phyloP scores from a whole-genome alignment of 2,888 invertebrate species.

The Drosophila mimica region DNA sequence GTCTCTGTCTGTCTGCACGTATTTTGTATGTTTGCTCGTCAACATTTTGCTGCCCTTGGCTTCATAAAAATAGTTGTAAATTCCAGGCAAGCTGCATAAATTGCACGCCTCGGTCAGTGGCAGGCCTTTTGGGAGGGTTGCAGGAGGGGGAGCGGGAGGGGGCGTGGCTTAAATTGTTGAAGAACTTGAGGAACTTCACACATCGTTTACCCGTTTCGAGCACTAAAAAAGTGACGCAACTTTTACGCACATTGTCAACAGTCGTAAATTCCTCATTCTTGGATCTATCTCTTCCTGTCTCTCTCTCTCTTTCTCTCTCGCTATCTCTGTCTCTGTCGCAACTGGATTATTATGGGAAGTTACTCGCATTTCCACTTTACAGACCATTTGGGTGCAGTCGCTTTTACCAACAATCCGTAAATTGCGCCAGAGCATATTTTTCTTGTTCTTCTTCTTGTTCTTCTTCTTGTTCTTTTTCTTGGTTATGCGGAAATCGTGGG shows the following conservation, averaged over 20 bases:
- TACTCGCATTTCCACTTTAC: constrained; percentile 27
- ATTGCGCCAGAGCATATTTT: background rate
- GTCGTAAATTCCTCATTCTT: constrained; percentile 61
- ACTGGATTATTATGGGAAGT: constrained; percentile 62
- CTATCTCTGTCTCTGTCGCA: background rate
- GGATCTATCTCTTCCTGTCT: background rate
- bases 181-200: constrained; percentile 61
- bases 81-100: constrained; percentile 73
- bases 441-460: background rate
- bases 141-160: too few species aligned
- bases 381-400: constrained; percentile 19
- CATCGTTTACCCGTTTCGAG: constrained; percentile 60
- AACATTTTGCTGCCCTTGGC: constrained; percentile 65
- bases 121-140: constrained; percentile 1
- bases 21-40: constrained; percentile 49
- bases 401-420: constrained; percentile 11
- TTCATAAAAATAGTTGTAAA: constrained; percentile 80
- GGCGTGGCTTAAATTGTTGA: constrained; percentile 1
- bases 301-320: too few species aligned
- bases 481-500: constrained; percentile 3
- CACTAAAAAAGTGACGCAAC: constrained; percentile 73
- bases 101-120: constrained; percentile 41
- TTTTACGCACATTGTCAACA: constrained; percentile 75
- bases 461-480: background rate
- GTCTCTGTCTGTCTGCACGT: constrained; percentile 24